Conservation (phyloP, 2,113 vertebrate genomes). For the Esox niger region DNA sequence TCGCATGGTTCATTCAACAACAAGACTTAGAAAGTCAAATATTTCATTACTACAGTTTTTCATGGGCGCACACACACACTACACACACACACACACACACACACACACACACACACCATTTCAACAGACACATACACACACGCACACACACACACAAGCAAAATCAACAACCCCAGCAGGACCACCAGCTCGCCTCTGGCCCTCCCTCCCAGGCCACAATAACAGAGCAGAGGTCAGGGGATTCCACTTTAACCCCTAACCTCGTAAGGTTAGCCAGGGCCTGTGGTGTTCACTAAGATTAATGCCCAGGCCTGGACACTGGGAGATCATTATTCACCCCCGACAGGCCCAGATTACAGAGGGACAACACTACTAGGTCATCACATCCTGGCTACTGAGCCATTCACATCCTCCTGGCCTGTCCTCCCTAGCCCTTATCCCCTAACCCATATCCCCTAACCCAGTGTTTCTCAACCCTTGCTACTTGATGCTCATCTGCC, state of each 20-base stretch:
- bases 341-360: slow-evolving; percentile 41
- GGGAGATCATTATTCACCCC: slow-evolving; percentile 57
- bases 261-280: slow-evolving; percentile 66
- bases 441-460: too few relatives aligned
- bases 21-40: not conserved
- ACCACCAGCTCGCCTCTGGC: slow-evolving; percentile 49
- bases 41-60: too few relatives aligned
- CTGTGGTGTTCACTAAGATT: slow-evolving; percentile 75
- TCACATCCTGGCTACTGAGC: too few relatives aligned
- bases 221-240: slow-evolving; percentile 77
- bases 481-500: too few relatives aligned
- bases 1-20: not conserved
- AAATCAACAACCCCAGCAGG: slow-evolving; percentile 27
- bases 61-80: not conserved
- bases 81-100: slow-evolving; percentile 27
- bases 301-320: slow-evolving; percentile 62
- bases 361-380: slow-evolving; percentile 39
- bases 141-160: slow-evolving; percentile 25
- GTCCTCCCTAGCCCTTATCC: not conserved
- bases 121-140: not conserved
- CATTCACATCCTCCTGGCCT: slow-evolving; percentile 4
- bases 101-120: slow-evolving; percentile 21
- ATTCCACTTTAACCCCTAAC: slow-evolving; percentile 77
- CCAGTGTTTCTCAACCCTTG: too few relatives aligned
- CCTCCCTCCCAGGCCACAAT: slow-evolving; percentile 64